Evolutionary conservation across 2,113 vertebrate species (phyloP).

Genomic region (Tricholaema leucomelas): DNA sequence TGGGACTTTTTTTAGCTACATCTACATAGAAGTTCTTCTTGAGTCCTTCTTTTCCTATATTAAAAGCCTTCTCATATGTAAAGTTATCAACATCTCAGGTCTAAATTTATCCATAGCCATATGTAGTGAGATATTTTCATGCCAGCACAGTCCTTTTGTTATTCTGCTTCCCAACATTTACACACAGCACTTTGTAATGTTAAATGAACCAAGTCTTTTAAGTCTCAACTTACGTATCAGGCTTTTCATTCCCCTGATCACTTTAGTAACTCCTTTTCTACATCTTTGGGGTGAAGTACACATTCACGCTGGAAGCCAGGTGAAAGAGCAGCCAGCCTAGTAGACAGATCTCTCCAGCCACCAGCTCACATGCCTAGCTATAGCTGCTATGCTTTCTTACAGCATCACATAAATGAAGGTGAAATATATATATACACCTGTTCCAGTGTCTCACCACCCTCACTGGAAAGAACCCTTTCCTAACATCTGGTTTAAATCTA

Average conservation of each 20-base stretch:
- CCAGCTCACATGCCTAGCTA: not conserved
- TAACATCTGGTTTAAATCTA: too few relatives aligned
- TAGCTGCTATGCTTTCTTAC: not conserved
- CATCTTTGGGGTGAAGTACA: not conserved
- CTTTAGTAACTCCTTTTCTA: not conserved
- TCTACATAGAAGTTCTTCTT: not conserved
- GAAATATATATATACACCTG: not conserved
- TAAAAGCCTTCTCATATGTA: not conserved
- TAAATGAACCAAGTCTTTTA: not conserved
- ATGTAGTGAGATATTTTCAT: not conserved
- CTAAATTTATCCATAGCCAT: not conserved
- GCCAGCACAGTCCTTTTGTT: not conserved
- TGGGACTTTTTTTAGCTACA: not conserved
- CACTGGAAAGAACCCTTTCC: too few relatives aligned
- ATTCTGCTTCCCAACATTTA: not conserved
- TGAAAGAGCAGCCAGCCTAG: not conserved
- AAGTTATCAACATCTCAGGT: not conserved
- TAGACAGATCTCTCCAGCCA: not conserved
- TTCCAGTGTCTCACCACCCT: too few relatives aligned
- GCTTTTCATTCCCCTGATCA: not conserved
- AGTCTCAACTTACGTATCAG: not conserved
- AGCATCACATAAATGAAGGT: not conserved
- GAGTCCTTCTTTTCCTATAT: not conserved
- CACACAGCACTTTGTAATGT: not conserved
- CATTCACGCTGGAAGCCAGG: not conserved